phyloP scores from a whole-genome alignment of 2,888 invertebrate genomes.

The Nomada ruficornis region DNA sequence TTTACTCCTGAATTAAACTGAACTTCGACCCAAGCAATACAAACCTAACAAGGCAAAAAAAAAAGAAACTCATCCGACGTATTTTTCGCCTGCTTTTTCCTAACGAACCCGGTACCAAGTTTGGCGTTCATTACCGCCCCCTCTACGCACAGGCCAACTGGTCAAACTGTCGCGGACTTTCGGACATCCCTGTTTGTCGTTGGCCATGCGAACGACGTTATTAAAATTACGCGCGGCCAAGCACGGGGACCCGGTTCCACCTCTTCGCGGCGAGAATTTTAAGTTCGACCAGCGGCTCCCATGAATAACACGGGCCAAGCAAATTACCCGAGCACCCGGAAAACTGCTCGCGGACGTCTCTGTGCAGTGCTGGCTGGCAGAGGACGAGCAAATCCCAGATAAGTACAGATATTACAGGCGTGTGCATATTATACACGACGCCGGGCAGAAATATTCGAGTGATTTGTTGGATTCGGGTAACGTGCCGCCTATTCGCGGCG shows the following conservation, averaged over 20 bases:
- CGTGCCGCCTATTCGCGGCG: constrained; percentile 5
- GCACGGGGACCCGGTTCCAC: constrained; percentile 11
- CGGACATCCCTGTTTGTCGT: constrained; percentile 12
- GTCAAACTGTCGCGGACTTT: constrained; percentile 29
- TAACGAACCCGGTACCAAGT: background rate
- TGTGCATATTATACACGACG: constrained; percentile 30
- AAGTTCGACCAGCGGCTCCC: constrained; percentile 32
- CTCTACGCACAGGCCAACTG: constrained; percentile 8
- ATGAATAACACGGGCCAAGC: constrained; percentile 37
- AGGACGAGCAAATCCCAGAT: constrained; percentile 38
- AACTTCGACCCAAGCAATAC: too few species aligned
- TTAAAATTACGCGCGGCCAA: constrained; percentile 39
- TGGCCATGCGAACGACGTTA: constrained; percentile 28
- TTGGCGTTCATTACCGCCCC: background rate
- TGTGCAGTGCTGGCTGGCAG: background rate
- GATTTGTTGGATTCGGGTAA: constrained; percentile 27
- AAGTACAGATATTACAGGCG: constrained; percentile 42
- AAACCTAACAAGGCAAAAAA: too few species aligned
- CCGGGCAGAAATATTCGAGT: constrained; percentile 22
- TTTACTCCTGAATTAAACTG: too few species aligned
- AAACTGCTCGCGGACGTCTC: constrained; percentile 22
- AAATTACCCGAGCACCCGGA: constrained; percentile 27
- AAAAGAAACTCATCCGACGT: too few species aligned
- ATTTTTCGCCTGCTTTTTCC: background rate
- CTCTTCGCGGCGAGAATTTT: constrained; percentile 18